Conservation (phyloP, 2,113 vertebrate species). For the Vanacampus margaritifer region DNA sequence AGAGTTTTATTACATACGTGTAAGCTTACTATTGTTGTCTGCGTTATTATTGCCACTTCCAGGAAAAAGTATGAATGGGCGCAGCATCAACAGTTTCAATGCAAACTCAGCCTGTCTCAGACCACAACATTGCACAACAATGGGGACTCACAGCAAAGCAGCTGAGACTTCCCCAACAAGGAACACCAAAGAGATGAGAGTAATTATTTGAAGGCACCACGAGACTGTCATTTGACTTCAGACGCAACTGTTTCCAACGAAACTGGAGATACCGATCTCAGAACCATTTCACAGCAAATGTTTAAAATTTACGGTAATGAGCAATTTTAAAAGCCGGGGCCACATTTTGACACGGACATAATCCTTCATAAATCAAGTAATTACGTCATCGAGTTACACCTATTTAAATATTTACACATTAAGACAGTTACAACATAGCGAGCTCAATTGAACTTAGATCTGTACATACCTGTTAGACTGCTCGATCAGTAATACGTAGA, state of each 20-base stretch:
- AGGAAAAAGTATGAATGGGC: conserved; percentile 21
- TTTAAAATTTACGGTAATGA: not conserved
- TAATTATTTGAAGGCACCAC: conserved; percentile 31
- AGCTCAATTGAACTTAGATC: not conserved
- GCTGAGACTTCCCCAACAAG: conserved; percentile 10
- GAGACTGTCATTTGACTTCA: conserved; percentile 52
- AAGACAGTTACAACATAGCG: not conserved
- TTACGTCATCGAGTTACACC: not conserved
- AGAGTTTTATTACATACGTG: not conserved
- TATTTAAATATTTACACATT: not conserved
- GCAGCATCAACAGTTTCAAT: not conserved
- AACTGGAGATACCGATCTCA: not conserved
- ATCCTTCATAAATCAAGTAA: not conserved
- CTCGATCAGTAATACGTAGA: conserved; percentile 7
- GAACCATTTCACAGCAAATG: not conserved
- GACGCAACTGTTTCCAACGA: not conserved
- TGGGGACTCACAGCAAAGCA: conserved; percentile 4
- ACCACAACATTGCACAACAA: conserved; percentile 15
- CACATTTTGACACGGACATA: not conserved
- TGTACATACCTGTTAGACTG: conserved; percentile 1
- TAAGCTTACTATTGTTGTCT: not conserved
- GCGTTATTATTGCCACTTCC: conserved; percentile 20
- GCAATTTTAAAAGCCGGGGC: not conserved
- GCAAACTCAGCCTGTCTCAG: not conserved
- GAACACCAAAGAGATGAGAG: conserved; percentile 27